Percentiles rank a stretch among this genome's conserved stretches.
phyloP scores from a whole-genome alignment of 2,888 invertebrate genomes.

The Isotomurus palustris region DNA sequence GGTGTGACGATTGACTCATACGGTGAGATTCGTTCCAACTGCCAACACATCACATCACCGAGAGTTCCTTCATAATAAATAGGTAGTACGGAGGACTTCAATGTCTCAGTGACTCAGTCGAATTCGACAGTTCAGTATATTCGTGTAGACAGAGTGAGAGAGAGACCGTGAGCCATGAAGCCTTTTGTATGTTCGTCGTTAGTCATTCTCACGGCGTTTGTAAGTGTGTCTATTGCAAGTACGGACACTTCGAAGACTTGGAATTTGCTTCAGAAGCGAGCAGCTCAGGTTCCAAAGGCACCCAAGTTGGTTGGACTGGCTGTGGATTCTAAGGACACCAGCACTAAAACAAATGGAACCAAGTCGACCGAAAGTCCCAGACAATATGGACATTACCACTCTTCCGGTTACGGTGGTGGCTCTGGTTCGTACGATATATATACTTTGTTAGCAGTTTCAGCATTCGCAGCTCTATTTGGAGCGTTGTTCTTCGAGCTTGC shows the following conservation, averaged over 20 bases:
- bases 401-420: slow-evolving; percentile 13
- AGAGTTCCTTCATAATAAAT: too few relatives aligned
- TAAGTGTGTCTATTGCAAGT: too few relatives aligned
- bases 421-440: slow-evolving; percentile 40
- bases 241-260: slow-evolving; percentile 7
- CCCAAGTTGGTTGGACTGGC: background rate
- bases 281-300: background rate
- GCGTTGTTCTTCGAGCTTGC: slow-evolving; percentile 39
- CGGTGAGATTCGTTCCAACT: slow-evolving; percentile 23
- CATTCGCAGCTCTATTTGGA: slow-evolving; percentile 42
- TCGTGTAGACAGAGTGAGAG: background rate
- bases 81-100: too few relatives aligned
- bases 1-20: slow-evolving; percentile 22
- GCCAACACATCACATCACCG: slow-evolving; percentile 9
- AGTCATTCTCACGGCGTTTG: too few relatives aligned
- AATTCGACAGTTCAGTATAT: too few relatives aligned
- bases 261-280: slow-evolving; percentile 11
- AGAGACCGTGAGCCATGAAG: too few relatives aligned
- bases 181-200: too few relatives aligned
- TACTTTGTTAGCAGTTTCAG: slow-evolving; percentile 40
- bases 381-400: slow-evolving; percentile 9
- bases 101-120: background rate
- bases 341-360: background rate
- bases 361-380: background rate
- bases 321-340: background rate